phyloP scores from a whole-genome alignment of 2,888 invertebrate genomes.

The Drosophila subquinaria region DNA sequence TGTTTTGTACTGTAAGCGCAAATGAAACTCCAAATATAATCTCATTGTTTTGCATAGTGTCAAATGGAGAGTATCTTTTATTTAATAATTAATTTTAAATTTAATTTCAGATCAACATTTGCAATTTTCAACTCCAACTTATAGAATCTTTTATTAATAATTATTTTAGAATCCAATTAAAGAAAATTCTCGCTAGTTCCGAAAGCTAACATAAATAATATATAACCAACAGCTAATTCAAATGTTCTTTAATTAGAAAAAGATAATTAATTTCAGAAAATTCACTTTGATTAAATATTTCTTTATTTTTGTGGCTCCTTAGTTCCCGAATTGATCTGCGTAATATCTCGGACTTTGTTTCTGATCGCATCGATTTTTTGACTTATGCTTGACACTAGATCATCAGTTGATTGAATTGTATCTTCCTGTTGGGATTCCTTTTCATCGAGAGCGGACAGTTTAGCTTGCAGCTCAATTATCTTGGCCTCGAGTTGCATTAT shows the following conservation, averaged over 20 bases:
- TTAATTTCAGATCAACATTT: background rate
- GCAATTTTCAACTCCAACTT: no score
- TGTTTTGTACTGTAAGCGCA: slow-evolving; percentile 54
- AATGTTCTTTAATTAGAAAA: background rate
- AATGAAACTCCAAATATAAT: slow-evolving; percentile 51
- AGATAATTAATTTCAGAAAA: background rate
- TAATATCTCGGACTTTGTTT: slow-evolving; percentile 25
- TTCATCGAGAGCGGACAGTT: background rate
- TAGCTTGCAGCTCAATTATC: slow-evolving; percentile 7
- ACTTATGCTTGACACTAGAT: slow-evolving; percentile 12
- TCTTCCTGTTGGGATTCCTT: background rate
- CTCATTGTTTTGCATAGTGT: slow-evolving; percentile 37
- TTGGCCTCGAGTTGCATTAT: slow-evolving; percentile 25
- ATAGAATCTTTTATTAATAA: no score
- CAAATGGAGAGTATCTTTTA: background rate
- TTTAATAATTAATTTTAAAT: background rate
- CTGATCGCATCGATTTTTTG: slow-evolving; percentile 15
- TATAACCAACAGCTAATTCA: background rate
- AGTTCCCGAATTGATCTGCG: slow-evolving; percentile 7
- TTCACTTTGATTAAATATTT: background rate
- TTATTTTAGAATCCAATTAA: no score
- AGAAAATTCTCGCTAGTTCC: background rate
- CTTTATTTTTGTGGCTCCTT: background rate
- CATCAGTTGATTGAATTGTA: slow-evolving; percentile 12
- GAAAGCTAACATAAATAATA: background rate